These are phyloP conservation scores for Drosophila borborema DNA, from an alignment of 2,888 invertebrate species.

Conservation along the genomic window DNA sequence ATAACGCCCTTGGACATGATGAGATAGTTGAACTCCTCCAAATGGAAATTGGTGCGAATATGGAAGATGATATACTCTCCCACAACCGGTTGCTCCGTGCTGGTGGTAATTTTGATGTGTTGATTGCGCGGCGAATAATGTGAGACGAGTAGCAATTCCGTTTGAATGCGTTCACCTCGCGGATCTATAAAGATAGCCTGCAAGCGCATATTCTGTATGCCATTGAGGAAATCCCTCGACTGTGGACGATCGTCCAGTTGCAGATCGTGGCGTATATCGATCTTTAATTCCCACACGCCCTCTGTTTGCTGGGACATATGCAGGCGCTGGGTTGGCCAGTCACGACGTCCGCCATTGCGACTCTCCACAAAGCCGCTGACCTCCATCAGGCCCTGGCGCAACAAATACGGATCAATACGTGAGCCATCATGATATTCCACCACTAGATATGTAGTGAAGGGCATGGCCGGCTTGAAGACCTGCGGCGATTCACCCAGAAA, in stretches of 20 bases:
- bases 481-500: constrained; percentile 96
- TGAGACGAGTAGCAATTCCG: constrained; percentile 90
- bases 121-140: constrained; percentile 93
- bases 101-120: constrained; percentile 93
- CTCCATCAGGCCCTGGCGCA: constrained; percentile 89
- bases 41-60: constrained; percentile 95
- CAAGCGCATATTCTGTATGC: constrained; percentile 89
- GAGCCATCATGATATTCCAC: constrained; percentile 97
- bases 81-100: constrained; percentile 93
- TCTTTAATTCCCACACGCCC: constrained; percentile 93
- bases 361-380: constrained; percentile 88
- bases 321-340: constrained; percentile 87
- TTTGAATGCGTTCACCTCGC: constrained; percentile 88
- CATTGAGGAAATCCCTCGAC: constrained; percentile 88
- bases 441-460: constrained; percentile 93
- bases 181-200: constrained; percentile 86
- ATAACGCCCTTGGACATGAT: constrained; percentile 97
- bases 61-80: constrained; percentile 98
- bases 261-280: constrained; percentile 89
- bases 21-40: constrained; percentile 95
- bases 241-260: constrained; percentile 87
- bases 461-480: constrained; percentile 98
- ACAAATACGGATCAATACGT: constrained; percentile 88
- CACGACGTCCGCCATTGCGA: constrained; percentile 88
- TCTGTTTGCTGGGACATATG: constrained; percentile 88